Conservation (phyloP, 2,113 vertebrate genomes). For the Peucedramus taeniatus region DNA sequence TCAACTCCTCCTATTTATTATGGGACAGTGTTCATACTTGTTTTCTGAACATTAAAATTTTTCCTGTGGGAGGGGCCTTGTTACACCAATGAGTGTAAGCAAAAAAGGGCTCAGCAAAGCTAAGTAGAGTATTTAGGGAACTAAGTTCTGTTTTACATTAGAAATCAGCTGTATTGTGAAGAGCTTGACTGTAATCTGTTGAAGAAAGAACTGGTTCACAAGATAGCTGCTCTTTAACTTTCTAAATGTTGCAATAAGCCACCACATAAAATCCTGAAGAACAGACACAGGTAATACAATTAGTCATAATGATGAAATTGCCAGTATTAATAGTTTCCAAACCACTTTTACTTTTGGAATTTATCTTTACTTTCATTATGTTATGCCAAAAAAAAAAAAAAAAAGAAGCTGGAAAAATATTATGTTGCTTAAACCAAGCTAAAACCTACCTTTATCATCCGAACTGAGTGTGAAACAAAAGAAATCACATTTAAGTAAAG, state of each 20-base stretch:
- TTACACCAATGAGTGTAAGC: background rate
- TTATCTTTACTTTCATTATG: background rate
- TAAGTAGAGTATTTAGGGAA: background rate
- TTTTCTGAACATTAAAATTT: background rate
- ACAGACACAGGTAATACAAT: background rate
- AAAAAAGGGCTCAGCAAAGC: background rate
- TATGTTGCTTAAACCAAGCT: background rate
- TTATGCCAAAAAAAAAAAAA: background rate
- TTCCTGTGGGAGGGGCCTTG: background rate
- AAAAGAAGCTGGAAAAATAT: background rate
- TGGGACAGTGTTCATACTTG: background rate
- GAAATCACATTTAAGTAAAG: slow-evolving; percentile 81
- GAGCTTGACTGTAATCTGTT: background rate
- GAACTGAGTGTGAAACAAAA: slow-evolving; percentile 69
- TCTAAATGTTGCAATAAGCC: background rate
- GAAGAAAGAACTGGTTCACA: background rate
- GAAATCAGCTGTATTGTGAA: background rate
- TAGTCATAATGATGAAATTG: background rate
- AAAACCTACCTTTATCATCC: slow-evolving; percentile 78
- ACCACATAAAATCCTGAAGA: background rate
- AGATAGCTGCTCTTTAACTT: background rate
- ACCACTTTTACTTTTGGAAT: background rate
- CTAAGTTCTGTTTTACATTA: background rate
- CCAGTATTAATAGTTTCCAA: background rate
- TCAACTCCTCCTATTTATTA: background rate